A percentile compares a stretch with the other conserved stretches of the same genome.
Evolutionary conservation across 1,140 invertebrate species (phyloP).

Genomic region (Bombyx mandarina): DNA sequence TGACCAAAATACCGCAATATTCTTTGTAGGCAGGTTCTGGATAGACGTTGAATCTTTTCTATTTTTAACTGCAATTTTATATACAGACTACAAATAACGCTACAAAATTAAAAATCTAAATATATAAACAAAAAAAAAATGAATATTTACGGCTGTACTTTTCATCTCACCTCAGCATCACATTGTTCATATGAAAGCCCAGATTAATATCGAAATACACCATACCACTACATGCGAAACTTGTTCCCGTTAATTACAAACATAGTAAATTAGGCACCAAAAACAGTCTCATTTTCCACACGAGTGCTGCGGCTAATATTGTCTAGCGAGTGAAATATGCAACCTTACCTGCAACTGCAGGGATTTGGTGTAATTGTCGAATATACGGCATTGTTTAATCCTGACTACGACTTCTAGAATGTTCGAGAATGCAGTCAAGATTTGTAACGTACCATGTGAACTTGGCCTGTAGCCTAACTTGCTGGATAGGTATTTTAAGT

Average conservation of each 20-base stretch:
- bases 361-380: constrained; percentile 62
- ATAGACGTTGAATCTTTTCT: too few species aligned
- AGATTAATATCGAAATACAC: too few species aligned
- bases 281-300: constrained; percentile 63
- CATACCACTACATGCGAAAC: constrained; percentile 14
- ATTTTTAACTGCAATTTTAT: too few species aligned
- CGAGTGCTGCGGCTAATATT: constrained; percentile 61
- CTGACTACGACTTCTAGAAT: constrained; percentile 61
- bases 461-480: constrained; percentile 54
- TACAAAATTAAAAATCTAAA: too few species aligned
- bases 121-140: too few species aligned
- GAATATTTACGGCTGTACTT: too few species aligned
- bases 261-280: constrained; percentile 64
- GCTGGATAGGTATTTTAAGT: too few species aligned
- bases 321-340: constrained; percentile 62
- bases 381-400: constrained; percentile 65
- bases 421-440: constrained; percentile 65
- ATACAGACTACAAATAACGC: too few species aligned
- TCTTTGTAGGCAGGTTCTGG: too few species aligned
- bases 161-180: too few species aligned
- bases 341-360: constrained; percentile 56
- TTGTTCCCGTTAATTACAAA: constrained; percentile 47
- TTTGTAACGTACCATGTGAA: constrained; percentile 58
- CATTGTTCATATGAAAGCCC: too few species aligned
- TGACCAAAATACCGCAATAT: too few species aligned